Base-by-base conservation (phyloP, 2,888 invertebrate genomes). In the Cancer borealis region DNA sequence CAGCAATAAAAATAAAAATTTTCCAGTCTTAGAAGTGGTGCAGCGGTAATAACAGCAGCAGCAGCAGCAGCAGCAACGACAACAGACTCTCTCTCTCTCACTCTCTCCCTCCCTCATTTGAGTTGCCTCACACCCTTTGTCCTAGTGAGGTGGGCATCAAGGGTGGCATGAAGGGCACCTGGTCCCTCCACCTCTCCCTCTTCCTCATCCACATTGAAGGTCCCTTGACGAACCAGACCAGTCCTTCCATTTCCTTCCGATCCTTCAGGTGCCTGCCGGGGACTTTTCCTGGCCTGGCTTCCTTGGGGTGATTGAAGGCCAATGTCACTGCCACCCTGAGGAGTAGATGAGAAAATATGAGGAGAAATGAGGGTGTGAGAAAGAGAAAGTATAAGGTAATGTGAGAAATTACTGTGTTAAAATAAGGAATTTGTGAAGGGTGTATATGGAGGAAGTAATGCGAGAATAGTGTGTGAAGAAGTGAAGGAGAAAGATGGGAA, bases 71-170 rank as follows among this genome's bases (percentile, higher is more conserved):
- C 26, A 26, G 49, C 6, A 89, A 84, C 39, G 30, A 39, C 39
- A 84, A 14, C 84, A 12, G 12, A 3, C 84, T 17, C 84, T 84
- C 84, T 39, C 14, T 84, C 30, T 84, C 84, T 39, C 84, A n/a
- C 10, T 39, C 84, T 84, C 84, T 84, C 84, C 39, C 84, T 84
- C 84, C 10, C 4, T 39, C 17, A 84, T 39, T 84, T 84, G 39
- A 84, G 84, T 39, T 84, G 84, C 84, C 17, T 84, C 84, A 84
- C 84, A 30, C 39, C 84, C 39, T 84, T 84, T 14, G 84, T 84
- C 91, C 94, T 94, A 47, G 94, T 79, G 60, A 92, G 88, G 73
- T 94, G 94, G 10, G 91, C 94, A 94, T 94, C 94, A 12, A 94
- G 49, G 2, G 92, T 91, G 47, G 94, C 94, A 54, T 94, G 90